These are phyloP conservation scores for Ranitomeya variabilis DNA, from an alignment of 2,113 vertebrate genomes.

Conservation along the genomic window DNA sequence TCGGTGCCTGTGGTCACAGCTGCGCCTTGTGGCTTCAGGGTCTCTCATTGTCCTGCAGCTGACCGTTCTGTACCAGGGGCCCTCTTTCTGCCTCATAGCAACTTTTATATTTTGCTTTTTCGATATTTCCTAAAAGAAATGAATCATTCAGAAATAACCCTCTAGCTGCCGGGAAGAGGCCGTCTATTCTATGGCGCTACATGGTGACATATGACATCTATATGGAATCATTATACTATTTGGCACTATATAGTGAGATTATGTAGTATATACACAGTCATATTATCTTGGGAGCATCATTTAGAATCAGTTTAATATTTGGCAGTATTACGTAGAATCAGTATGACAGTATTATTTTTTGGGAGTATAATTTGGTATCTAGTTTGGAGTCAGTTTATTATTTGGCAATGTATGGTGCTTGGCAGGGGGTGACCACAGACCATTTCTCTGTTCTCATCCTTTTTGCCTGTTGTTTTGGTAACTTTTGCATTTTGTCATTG, in stretches of 20 bases:
- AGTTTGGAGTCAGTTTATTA: too few species aligned
- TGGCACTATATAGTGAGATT: background rate
- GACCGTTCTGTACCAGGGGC: background rate
- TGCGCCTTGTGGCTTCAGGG: slow-evolving; percentile 5
- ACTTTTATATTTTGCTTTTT: slow-evolving; percentile 26
- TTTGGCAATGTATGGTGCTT: too few species aligned
- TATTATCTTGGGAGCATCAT: background rate
- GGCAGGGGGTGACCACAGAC: too few species aligned
- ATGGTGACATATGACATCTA: background rate
- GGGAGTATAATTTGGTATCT: too few species aligned
- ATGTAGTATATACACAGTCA: background rate
- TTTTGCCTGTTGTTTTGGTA: too few species aligned
- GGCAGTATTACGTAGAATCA: background rate
- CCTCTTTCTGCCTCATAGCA: background rate
- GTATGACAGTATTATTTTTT: too few species aligned
- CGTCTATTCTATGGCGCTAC: background rate
- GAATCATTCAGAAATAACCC: slow-evolving; percentile 28
- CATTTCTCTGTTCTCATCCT: too few species aligned
- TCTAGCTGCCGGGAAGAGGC: background rate
- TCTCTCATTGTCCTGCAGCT: slow-evolving; percentile 6
- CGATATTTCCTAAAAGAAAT: background rate
- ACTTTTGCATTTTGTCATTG: too few species aligned
- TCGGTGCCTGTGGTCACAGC: background rate
- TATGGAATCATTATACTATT: too few species aligned
- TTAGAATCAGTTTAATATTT: background rate